A percentile compares a stretch with the other conserved stretches of the same genome.
Evolutionary conservation across 92 coral and sea anemone genomes (phyloP).

Genomic region (Heteractis magnifica): DNA sequence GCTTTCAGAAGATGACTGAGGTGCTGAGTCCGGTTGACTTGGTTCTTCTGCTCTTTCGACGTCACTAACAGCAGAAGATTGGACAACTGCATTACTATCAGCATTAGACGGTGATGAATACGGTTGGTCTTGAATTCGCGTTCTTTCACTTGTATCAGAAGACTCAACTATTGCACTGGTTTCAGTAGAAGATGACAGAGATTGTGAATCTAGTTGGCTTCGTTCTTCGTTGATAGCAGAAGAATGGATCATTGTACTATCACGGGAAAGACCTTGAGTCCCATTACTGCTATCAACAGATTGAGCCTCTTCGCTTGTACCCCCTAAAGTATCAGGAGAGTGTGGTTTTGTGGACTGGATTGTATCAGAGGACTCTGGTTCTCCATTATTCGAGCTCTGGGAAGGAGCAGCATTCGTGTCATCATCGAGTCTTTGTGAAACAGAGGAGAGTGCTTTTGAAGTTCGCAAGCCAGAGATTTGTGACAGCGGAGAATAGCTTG

Average conservation of each 20-base stretch:
- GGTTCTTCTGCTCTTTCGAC: not conserved
- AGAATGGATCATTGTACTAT: not conserved
- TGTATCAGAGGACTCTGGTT: constrained; percentile 18
- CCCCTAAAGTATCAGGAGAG: not conserved
- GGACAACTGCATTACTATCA: not conserved
- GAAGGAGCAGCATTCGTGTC: constrained; percentile 4
- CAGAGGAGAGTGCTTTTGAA: not conserved
- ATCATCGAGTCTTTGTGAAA: not conserved
- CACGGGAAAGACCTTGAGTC: not conserved
- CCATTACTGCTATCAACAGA: constrained; percentile 25
- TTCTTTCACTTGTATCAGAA: not conserved
- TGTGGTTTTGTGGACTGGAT: constrained; percentile 2
- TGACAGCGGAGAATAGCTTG: not conserved
- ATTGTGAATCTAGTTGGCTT: not conserved
- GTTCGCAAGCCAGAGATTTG: not conserved
- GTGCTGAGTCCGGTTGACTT: not conserved
- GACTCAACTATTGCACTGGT: not conserved
- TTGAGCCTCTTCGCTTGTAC: constrained; percentile 4
- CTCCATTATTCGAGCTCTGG: constrained; percentile 15
- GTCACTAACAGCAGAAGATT: not conserved
- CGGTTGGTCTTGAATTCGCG: not conserved
- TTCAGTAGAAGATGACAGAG: constrained; percentile 16
- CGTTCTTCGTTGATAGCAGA: constrained; percentile 3
- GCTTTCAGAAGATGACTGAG: constrained; percentile 1
- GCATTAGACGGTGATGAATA: constrained; percentile 5